Base-by-base conservation (phyloP, 1,140 invertebrate species). In the Oscheius sp. region DNA sequence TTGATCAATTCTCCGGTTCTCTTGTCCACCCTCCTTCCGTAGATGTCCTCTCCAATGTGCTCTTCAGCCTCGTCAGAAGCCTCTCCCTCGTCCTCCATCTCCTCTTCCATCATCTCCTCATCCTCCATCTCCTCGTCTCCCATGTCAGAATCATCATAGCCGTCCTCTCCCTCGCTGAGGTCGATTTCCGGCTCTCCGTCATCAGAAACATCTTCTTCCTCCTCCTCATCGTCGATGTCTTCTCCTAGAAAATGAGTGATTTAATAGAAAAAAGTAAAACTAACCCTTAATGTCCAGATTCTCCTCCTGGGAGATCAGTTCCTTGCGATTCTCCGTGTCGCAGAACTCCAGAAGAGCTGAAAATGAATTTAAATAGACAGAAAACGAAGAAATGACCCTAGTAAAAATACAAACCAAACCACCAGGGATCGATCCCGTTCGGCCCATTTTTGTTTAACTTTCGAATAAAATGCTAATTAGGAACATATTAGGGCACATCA, bases 271-370 rank as follows among this genome's bases (percentile, higher is more conserved):
- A n/a, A n/a, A n/a, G n/a, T n/a, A n/a, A n/a, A n/a, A n/a, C 7
- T 18, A 31, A 7, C 29, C 68, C 28, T 69, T 20, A 23, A n/a
- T 29, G 20, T 71, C 69, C 4, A 52, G 15, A 35, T 63, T 46
- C n/a, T 58, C 62, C 2, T 63, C 61, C 23, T n/a, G 31, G 26
- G 18, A 13, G 0, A 62, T 52, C 20, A 71, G 20, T 34, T 71
- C 69, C 23, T 71, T 65, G 3, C 69, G 58, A 0, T 38, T 34
- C 23, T 71, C 69, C 3, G 69, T 36, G 52, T 71, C 69, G 42
- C 69, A 71, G 31, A 71, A 71, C 18, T 71, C 69, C 20, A 71
- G 69, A 46, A 71, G 61, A 18, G 35, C 68, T 71, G 59, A 63
- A 71, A 62, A 38, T 15, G 13, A 20, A 31, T n/a, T n/a, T n/a